Base-by-base conservation (phyloP, 35 echinoderm and acorn worm species). In the Amphiura filiformis region DNA sequence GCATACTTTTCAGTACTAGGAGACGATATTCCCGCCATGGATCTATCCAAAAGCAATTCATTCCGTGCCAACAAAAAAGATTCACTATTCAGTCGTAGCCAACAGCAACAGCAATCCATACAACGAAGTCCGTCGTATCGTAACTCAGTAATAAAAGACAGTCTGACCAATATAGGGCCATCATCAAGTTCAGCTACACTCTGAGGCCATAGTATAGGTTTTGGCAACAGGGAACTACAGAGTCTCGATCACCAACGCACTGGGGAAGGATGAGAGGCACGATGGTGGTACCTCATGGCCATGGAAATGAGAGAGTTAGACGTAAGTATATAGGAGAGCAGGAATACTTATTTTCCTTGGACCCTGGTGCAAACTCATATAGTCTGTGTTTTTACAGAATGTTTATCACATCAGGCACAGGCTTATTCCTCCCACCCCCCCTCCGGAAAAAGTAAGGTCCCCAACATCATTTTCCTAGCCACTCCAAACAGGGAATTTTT, bases 131-230 rank as follows among this genome's bases (percentile, higher is more conserved):
- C 81, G 35, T 76, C 83, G 17, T 42, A 40, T 76, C 81, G 80
- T 20, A 75, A 64, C 34, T 32, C 64, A 52, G 65, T 77, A 39
- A 61, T 47, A 70, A 23, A 39, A 7, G 76, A 75, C 20, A 77
- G 37, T 1, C 42, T 91, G 22, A 76, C 89, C 47, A 84, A 49
- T 40, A 90, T 81, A 22, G 80, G 61, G 3, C 39, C 38, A 7
- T 61, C 87, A 35, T 39, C 79, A 22, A 82, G 26, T 35, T 75
- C 89, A 44, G 89, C 78, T 38, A 76, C 89, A 11, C 82, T 91
- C 18, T 17, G 82, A 49, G 89, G 89, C 1, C 89, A 91, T 36
- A 91, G 89, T 34, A 85, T 91, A 0, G 89, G 89, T 1, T 91
- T 85, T 38, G 82, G 89, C 1, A 85, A 61, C 37, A 75, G 82